Conservation (phyloP, 2,888 invertebrate genomes). For the Hololepta plana region DNA sequence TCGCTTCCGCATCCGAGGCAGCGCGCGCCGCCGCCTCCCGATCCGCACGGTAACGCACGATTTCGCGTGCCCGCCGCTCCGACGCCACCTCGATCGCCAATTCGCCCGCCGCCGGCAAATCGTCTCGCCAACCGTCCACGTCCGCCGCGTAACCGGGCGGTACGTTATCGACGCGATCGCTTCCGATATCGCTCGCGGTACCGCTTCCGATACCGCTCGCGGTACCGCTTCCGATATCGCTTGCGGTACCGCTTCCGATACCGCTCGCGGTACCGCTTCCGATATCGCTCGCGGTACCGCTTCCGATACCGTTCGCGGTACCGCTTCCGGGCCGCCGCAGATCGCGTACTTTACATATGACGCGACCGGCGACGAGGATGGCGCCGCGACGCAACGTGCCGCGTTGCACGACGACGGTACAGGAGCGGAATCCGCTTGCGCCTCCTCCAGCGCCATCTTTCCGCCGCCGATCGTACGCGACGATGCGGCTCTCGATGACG, state of each 20-base stretch:
- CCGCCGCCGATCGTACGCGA: no score
- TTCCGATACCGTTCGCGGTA: conserved; percentile 45
- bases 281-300: conserved; percentile 68
- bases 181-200: conserved; percentile 52
- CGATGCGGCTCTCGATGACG: conserved; percentile 69
- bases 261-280: no score
- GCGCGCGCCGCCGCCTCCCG: conserved; percentile 45
- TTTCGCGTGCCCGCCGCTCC: conserved; percentile 21
- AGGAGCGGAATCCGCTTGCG: conserved; percentile 66
- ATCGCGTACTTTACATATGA: conserved; percentile 68
- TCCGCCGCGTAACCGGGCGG: conserved; percentile 69
- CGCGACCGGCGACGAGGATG: conserved; percentile 63
- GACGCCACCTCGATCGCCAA: conserved; percentile 58
- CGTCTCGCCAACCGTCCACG: conserved; percentile 83
- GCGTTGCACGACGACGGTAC: conserved; percentile 67
- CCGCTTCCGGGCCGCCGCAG: conserved; percentile 64
- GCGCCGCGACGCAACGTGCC: conserved; percentile 62
- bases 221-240: no score
- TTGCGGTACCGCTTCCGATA: no score
- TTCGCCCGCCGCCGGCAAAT: conserved; percentile 79
- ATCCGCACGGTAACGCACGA: conserved; percentile 34
- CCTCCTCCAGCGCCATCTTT: no score
- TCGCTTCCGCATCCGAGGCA: conserved; percentile 41
- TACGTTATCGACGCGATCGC: conserved; percentile 43
- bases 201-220: conserved; percentile 62